Percentiles rank a stretch among this genome's conserved stretches.
These are phyloP conservation scores for Leptarthrus brevirostris DNA, from an alignment of 2,888 invertebrate species.

Conservation along the genomic window DNA sequence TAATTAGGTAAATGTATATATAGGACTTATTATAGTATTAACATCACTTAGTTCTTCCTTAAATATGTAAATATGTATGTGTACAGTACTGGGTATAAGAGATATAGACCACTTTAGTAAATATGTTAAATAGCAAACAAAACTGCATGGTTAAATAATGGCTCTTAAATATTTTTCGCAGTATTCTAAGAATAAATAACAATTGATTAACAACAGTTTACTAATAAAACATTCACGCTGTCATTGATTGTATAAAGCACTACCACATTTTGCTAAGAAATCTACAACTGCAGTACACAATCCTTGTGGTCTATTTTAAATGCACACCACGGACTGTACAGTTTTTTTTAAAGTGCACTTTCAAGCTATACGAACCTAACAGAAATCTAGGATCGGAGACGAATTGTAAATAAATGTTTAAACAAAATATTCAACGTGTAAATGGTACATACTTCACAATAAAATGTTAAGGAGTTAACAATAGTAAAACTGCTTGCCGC, in stretches of 20 bases:
- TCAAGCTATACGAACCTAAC: conserved; percentile 45
- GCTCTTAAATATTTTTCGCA: conserved; percentile 26
- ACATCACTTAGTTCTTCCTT: conserved; percentile 43
- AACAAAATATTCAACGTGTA: not conserved
- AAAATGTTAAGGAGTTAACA: conserved; percentile 28
- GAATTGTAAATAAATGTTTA: not conserved
- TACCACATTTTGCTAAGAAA: conserved; percentile 20
- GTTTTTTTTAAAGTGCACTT: conserved; percentile 48
- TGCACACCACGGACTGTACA: conserved; percentile 48
- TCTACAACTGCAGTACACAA: conserved; percentile 43
- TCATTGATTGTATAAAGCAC: conserved; percentile 38
- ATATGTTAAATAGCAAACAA: conserved; percentile 34
- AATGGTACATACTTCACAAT: conserved; percentile 17
- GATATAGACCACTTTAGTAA: conserved; percentile 41
- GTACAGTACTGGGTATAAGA: conserved; percentile 46
- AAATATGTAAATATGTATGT: conserved; percentile 16
- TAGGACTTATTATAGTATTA: conserved; percentile 44
- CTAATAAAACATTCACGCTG: conserved; percentile 39
- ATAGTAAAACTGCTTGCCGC: not conserved
- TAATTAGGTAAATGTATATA: conserved; percentile 35
- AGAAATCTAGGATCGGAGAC: conserved; percentile 27
- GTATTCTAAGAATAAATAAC: conserved; percentile 45
- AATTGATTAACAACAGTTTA: conserved; percentile 44
- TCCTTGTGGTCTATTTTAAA: conserved; percentile 47
- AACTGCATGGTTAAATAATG: conserved; percentile 24